Percentiles rank a stretch among this genome's conserved stretches.
These are phyloP conservation scores for Agrypnus murinus DNA, from an alignment of 2,888 invertebrate species.

Conservation along the genomic window DNA sequence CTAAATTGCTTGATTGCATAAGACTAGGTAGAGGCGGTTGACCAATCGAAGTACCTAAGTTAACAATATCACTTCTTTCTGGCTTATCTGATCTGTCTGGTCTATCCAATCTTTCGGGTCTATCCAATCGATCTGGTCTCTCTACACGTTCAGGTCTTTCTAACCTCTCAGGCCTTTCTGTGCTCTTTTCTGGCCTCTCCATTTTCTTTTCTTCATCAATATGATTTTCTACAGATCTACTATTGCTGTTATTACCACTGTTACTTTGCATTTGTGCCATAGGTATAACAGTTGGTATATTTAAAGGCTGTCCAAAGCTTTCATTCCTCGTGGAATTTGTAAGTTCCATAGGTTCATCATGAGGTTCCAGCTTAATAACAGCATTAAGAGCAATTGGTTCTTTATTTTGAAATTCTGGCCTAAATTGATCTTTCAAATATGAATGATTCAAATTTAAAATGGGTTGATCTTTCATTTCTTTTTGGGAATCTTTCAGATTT, in stretches of 20 bases:
- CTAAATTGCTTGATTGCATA: slow-evolving; percentile 76
- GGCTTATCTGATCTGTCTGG: slow-evolving; percentile 62
- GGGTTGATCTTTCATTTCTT: slow-evolving; percentile 41
- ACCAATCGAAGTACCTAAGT: slow-evolving; percentile 70
- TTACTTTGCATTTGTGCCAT: slow-evolving; percentile 59
- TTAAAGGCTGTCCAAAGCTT: slow-evolving; percentile 63
- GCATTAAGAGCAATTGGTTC: slow-evolving; percentile 54
- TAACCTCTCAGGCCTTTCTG: slow-evolving; percentile 63
- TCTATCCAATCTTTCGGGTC: slow-evolving; percentile 61
- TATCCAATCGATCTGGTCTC: slow-evolving; percentile 46
- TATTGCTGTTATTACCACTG: slow-evolving; percentile 9
- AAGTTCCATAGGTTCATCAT: slow-evolving; percentile 70
- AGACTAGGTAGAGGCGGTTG: slow-evolving; percentile 76
- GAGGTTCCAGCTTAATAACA: slow-evolving; percentile 68
- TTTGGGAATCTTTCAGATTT: slow-evolving; percentile 63
- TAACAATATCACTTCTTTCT: slow-evolving; percentile 66
- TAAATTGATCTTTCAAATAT: slow-evolving; percentile 53
- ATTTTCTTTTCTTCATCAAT: slow-evolving; percentile 53
- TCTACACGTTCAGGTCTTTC: slow-evolving; percentile 64
- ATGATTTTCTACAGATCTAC: slow-evolving; percentile 33
- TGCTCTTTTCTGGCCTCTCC: slow-evolving; percentile 61
- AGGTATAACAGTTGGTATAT: slow-evolving; percentile 67
- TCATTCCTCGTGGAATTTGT: slow-evolving; percentile 63
- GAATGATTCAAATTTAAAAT: slow-evolving; percentile 44
- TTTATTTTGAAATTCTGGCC: slow-evolving; percentile 51